Base-by-base conservation (phyloP, 2,888 invertebrate genomes). In the Cotesia congregata region DNA sequence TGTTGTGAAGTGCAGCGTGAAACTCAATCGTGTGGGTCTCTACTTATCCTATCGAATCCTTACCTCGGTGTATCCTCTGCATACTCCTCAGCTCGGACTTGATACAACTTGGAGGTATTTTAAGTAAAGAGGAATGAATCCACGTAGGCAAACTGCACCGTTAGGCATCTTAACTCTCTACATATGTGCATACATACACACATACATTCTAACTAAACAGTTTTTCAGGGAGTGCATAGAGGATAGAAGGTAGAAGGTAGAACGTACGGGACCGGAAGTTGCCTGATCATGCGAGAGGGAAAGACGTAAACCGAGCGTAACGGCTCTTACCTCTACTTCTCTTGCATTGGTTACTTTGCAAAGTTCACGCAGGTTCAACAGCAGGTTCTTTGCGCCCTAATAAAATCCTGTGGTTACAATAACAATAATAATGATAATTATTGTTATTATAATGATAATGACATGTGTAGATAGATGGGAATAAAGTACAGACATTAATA, bases 351-450 rank as follows among this genome's bases (percentile, higher is more conserved):
- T 72, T 77, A 79, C 77, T 76, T 73, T 78, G 74, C 79, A 82
- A 80, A 82, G 81, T 82, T 82, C 81, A 82, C 80, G 80, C 81
- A 82, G 80, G 81, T 82, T 82, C 80, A 82, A 6, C 68, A 41
- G 41, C 68, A 41, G 41, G 68, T 68, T 20, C 38, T 12, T 65
- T 12, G 20, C 65, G 38, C 38, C 38, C 30, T 30, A 65, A 65
- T 50, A 50, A 50, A 50, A 50, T 50, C 65, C 12, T 65, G 7
- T 12, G 12, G 65, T 30, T 65, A 2, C 30, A 9, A 65, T 4
- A 50, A 50, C 30, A 30, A 30, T 30, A 30, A 30, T 30, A 30
- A 30, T 30, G 30, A 30, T 30, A 30, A 30, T 30, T 30, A 30
- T 30, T 30, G 30, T 30, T 30, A 30, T 30, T 30, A 30, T 30